Evolutionary conservation across 2,113 vertebrate genomes (phyloP).

Genomic region (Struthidea cinerea): DNA sequence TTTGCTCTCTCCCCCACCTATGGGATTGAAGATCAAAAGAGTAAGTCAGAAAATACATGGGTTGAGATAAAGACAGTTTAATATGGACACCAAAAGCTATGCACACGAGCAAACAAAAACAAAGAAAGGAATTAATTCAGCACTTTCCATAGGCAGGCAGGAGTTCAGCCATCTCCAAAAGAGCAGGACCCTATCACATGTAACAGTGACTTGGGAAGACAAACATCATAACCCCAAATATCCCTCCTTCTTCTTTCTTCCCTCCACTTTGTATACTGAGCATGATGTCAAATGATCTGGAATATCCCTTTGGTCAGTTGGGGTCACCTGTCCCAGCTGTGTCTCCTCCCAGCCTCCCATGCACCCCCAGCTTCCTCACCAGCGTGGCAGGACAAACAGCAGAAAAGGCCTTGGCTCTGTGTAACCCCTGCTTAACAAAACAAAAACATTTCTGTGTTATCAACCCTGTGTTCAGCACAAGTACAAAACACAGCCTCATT

Average conservation of each 20-base stretch:
- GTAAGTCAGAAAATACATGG: background rate
- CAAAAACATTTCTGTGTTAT: background rate
- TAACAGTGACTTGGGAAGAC: background rate
- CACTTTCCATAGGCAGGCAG: background rate
- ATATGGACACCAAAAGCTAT: background rate
- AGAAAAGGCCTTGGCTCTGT: background rate
- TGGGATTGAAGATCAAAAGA: background rate
- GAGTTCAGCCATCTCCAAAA: background rate
- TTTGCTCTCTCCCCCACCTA: background rate
- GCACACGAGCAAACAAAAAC: background rate
- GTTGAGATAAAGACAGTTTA: background rate
- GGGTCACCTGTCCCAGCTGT: background rate
- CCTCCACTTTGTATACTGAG: background rate
- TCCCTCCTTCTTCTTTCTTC: background rate
- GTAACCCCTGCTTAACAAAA: background rate
- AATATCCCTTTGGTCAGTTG: background rate
- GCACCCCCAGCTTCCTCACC: background rate
- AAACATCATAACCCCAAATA: fast-evolving
- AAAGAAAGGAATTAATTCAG: background rate
- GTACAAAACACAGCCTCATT: background rate
- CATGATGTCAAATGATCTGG: fast-evolving
- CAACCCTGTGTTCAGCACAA: background rate
- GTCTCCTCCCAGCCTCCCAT: background rate
- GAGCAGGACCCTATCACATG: fast-evolving
- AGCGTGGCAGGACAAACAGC: fast-evolving